A percentile compares a stretch with the other conserved stretches of the same genome.
Evolutionary conservation across 2,888 invertebrate genomes (phyloP).

Genomic region (Neocrepidodera transversa): DNA sequence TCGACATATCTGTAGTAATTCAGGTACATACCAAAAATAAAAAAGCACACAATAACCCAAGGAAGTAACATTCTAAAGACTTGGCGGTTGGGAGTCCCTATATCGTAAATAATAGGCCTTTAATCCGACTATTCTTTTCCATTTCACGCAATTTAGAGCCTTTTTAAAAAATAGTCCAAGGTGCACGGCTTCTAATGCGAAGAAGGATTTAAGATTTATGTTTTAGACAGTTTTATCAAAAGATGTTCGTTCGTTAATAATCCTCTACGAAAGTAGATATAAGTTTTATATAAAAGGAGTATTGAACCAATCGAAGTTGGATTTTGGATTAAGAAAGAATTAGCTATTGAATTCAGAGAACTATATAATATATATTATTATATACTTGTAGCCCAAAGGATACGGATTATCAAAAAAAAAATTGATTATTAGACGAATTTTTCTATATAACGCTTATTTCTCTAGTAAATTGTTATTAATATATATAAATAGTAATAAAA

Average conservation of each 20-base stretch:
- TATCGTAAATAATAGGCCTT: conserved; percentile 36
- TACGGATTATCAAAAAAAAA: too few species aligned
- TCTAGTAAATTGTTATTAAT: too few species aligned
- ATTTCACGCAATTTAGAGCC: conserved; percentile 40
- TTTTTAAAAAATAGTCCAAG: conserved; percentile 20
- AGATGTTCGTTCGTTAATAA: conserved; percentile 40
- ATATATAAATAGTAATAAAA: too few species aligned
- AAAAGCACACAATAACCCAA: conserved; percentile 35
- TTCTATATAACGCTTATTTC: too few species aligned
- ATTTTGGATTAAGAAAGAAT: conserved; percentile 18
- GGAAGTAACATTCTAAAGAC: conserved; percentile 29
- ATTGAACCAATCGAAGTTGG: conserved; percentile 13
- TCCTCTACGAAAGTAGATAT: conserved; percentile 29
- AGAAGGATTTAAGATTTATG: conserved; percentile 37
- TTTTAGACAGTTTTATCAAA: conserved; percentile 38
- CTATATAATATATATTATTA: too few species aligned
- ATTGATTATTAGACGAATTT: too few species aligned
- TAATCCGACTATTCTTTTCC: conserved; percentile 40
- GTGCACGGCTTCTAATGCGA: conserved; percentile 20
- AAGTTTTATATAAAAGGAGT: conserved; percentile 11
- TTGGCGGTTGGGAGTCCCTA: conserved; percentile 18
- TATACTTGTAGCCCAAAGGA: too few species aligned
- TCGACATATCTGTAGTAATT: conserved; percentile 40
- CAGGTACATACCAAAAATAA: conserved; percentile 39
- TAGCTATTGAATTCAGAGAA: conserved; percentile 3